Evolutionary conservation across 2,797 vertebrate genomes (phyloP).

Genomic region (Anomalospiza imberbis): DNA sequence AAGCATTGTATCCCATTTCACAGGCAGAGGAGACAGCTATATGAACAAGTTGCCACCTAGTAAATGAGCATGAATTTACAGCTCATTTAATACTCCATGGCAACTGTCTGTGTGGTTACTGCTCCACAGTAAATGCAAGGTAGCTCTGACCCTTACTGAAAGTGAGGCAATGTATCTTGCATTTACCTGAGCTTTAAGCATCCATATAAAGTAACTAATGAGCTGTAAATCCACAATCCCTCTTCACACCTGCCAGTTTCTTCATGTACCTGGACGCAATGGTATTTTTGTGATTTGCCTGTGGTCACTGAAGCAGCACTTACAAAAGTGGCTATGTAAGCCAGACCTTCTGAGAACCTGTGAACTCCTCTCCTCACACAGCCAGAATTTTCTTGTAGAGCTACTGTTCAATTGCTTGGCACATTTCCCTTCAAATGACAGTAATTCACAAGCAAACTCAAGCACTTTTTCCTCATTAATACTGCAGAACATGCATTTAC

Average conservation of each 20-base stretch:
- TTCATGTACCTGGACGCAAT: not conserved
- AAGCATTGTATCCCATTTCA: not conserved
- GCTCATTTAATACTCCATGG: conserved; percentile 56
- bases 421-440: not conserved
- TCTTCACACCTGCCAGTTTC: not conserved
- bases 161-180: conserved; percentile 1
- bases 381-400: not conserved
- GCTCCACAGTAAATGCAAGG: conserved; percentile 7
- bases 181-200: conserved; percentile 36
- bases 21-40: conserved; percentile 8
- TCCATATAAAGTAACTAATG: conserved; percentile 28
- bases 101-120: conserved; percentile 19
- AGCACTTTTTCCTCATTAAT: not conserved
- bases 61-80: conserved; percentile 45
- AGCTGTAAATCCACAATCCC: conserved; percentile 2
- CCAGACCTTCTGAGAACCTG: not conserved
- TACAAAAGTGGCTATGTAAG: not conserved
- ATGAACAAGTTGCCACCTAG: conserved; percentile 8
- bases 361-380: not conserved
- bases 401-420: not conserved
- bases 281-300: not conserved
- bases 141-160: conserved; percentile 19
- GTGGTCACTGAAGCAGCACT: not conserved
- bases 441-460: not conserved
- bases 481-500: not conserved